phyloP scores from a whole-genome alignment of 35 echinoderm and acorn worm species.

The Amphiura filiformis region DNA sequence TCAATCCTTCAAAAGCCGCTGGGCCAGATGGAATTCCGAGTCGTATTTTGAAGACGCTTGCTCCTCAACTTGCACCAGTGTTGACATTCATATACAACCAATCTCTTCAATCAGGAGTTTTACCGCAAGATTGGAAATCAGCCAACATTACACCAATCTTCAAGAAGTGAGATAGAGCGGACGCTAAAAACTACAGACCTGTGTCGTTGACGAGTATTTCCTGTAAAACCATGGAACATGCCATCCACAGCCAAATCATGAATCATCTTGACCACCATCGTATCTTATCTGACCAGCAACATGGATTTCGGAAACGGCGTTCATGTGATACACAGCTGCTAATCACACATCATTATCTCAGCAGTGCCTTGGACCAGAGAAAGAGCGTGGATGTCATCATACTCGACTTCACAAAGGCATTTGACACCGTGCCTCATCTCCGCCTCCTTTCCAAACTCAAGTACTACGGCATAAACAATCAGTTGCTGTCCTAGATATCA shows the following conservation, averaged over 20 bases:
- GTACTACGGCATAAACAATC: neutral
- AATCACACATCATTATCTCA: neutral
- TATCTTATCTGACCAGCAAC: slow-evolving; percentile 19
- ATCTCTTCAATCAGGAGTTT: neutral
- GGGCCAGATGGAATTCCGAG: slow-evolving; percentile 34
- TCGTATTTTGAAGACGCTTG: slow-evolving; percentile 36
- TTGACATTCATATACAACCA: neutral
- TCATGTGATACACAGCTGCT: slow-evolving; percentile 8
- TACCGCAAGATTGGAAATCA: slow-evolving; percentile 2
- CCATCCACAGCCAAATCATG: neutral
- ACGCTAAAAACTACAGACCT: slow-evolving; percentile 44
- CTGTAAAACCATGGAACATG: slow-evolving; percentile 18
- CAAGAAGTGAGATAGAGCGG: neutral
- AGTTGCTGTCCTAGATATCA: neutral
- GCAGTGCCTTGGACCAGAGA: neutral
- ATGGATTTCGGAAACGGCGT: slow-evolving; percentile 16
- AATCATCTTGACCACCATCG: neutral
- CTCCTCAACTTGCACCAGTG: no score
- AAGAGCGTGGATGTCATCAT: neutral
- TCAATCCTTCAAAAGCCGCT: slow-evolving; percentile 27
- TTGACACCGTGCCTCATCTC: slow-evolving; percentile 16
- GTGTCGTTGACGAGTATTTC: slow-evolving; percentile 20
- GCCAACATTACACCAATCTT: slow-evolving; percentile 19
- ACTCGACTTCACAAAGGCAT: slow-evolving; percentile 29
- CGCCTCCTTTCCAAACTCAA: neutral